Evolutionary conservation across 2,888 invertebrate genomes (phyloP), one percentile per base, ranked within the genome.

Genomic region (Agrotis exclamationis): DNA sequence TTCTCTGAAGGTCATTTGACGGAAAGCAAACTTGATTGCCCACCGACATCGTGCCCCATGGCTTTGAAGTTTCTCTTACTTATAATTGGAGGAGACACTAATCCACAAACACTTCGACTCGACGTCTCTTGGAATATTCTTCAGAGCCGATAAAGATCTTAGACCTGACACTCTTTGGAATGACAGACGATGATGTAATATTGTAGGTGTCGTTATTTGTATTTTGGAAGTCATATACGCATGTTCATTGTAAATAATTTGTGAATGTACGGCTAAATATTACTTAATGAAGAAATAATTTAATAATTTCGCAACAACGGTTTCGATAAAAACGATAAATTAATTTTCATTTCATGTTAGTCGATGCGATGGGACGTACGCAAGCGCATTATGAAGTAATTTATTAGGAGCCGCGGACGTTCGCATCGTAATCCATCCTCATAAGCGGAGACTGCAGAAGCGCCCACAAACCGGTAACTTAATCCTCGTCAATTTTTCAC

Each of bases 1-100:
- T 92, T 93, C 93, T 84, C 91, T 86, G 87, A 92, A 92, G 92
- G 92, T 92, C 91, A 85, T 83, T 83, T 80, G 78, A 76, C 75
- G 72, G 78, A 75, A 79, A 85, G 71, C 74, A 79, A 79, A 77
- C 80, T 80, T 83, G 75, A 83, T 85, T 84, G 82, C 80, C 78
- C 74, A 74, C 70, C 70, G 68, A 70, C 71, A 75, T 70, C 74
- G 80, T 84, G 84, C 76, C 83, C 82, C 82, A 74, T 84, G 81
- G 79, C 82, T 88, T 77, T 78, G 76, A 76, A 83, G 84, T 87
- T 87, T 87, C 86, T 85, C 84, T 82, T 58, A 57, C 71, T 73
- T 76, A 65, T 84, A 77, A 85, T 82, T 84, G 77, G 74, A 74
- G 59, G 73, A 76, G 75, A 76, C 63, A 73, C 64, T 74, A 70